Evolutionary conservation across 2,113 vertebrate genomes (phyloP).

Genomic region (Cryptomyrus ogoouensis): DNA sequence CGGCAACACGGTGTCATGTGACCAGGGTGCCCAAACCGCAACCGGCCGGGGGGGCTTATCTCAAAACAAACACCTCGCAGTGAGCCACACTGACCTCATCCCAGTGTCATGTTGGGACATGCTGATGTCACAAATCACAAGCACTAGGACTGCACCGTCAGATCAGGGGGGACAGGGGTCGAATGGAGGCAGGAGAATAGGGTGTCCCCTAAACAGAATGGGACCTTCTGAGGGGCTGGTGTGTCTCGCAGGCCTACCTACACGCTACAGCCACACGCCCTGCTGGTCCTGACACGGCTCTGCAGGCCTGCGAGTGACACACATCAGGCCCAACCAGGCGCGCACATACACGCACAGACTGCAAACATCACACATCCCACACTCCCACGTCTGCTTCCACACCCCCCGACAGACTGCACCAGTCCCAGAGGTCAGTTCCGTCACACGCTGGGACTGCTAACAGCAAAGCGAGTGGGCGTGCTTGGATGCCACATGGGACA

Average conservation of each 20-base stretch:
- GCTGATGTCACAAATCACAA: neutral
- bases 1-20: neutral
- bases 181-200: neutral
- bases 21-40: neutral
- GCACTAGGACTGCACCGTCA: neutral
- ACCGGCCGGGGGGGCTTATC: neutral
- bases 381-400: neutral
- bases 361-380: neutral
- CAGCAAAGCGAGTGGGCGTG: neutral
- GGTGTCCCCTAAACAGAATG: neutral
- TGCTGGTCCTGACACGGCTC: neutral
- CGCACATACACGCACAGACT: neutral
- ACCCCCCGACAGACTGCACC: neutral
- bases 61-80: neutral
- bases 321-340: neutral
- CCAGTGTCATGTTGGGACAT: neutral
- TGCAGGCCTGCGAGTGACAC: neutral
- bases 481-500: neutral
- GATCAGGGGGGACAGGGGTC: neutral
- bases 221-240: neutral
- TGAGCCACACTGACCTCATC: neutral
- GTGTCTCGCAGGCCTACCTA: neutral
- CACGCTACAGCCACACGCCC: neutral
- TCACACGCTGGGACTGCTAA: neutral
- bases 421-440: neutral